phyloP scores from a whole-genome alignment of 2,888 invertebrate genomes.

The Melanostoma scalare region DNA sequence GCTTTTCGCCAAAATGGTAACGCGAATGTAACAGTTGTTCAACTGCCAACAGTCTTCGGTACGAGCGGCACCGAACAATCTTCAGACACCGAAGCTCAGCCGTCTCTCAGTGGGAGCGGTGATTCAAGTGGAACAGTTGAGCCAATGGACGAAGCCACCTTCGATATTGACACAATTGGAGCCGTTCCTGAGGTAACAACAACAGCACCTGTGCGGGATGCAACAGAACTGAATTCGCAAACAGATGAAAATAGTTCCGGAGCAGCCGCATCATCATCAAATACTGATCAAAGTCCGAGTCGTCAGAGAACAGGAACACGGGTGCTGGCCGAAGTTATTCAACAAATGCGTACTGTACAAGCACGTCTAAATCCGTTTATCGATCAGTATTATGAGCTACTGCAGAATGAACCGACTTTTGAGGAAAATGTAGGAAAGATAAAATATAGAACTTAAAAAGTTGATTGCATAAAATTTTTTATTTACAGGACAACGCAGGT shows the following conservation, averaged over 20 bases:
- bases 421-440: conserved; percentile 77
- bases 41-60: conserved; percentile 80
- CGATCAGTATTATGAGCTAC: conserved; percentile 85
- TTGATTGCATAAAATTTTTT: conserved; percentile 5
- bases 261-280: conserved; percentile 61
- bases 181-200: conserved; percentile 9
- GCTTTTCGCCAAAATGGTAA: conserved; percentile 80
- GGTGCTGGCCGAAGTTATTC: conserved; percentile 80
- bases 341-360: conserved; percentile 80
- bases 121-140: conserved; percentile 52
- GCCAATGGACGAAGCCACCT: conserved; percentile 53
- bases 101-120: conserved; percentile 35
- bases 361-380: conserved; percentile 86
- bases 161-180: conserved; percentile 15
- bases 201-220: conserved; percentile 34
- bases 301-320: conserved; percentile 80
- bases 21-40: conserved; percentile 81
- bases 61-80: conserved; percentile 74
- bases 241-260: conserved; percentile 53
- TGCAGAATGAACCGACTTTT: conserved; percentile 85
- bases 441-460: conserved; percentile 76
- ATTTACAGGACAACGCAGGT: conserved; percentile 80
- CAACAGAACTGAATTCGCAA: conserved; percentile 23
- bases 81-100: conserved; percentile 51
- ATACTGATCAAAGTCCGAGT: conserved; percentile 63